Conservation (phyloP, 2,888 invertebrate genomes). For the Trypoxylon attenuatum region DNA sequence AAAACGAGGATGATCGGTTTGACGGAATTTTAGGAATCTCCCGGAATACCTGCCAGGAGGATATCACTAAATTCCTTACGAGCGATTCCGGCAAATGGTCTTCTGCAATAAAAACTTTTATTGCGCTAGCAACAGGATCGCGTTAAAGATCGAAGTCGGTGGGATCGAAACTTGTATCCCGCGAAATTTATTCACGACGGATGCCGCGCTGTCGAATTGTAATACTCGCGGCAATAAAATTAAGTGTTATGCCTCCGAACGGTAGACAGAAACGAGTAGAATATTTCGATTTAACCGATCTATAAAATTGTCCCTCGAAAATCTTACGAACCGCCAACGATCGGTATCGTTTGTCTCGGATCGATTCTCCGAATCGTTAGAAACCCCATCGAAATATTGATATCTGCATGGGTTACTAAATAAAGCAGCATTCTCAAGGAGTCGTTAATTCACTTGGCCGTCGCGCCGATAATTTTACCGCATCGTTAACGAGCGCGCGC, state of each 20-base stretch:
- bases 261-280: too few species aligned
- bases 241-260: constrained; percentile 32
- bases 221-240: constrained; percentile 31
- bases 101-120: constrained; percentile 43
- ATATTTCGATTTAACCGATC: too few species aligned
- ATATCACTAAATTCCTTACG: constrained; percentile 4
- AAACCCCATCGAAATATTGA: neutral
- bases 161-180: constrained; percentile 12
- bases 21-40: constrained; percentile 22
- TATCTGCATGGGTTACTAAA: neutral
- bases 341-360: neutral
- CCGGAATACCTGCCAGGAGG: constrained; percentile 8
- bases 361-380: neutral
- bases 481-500: neutral
- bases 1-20: neutral
- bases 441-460: neutral
- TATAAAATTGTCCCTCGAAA: constrained; percentile 19
- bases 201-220: constrained; percentile 20
- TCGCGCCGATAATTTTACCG: neutral
- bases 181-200: constrained; percentile 26
- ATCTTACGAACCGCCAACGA: constrained; percentile 28
- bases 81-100: constrained; percentile 18
- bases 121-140: constrained; percentile 26
- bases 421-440: neutral
- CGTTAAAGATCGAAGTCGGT: constrained; percentile 17